A percentile compares a stretch with the other conserved stretches of the same genome.
phyloP scores from a whole-genome alignment of 2,888 invertebrate genomes.

The Eremobia ochroleuca region DNA sequence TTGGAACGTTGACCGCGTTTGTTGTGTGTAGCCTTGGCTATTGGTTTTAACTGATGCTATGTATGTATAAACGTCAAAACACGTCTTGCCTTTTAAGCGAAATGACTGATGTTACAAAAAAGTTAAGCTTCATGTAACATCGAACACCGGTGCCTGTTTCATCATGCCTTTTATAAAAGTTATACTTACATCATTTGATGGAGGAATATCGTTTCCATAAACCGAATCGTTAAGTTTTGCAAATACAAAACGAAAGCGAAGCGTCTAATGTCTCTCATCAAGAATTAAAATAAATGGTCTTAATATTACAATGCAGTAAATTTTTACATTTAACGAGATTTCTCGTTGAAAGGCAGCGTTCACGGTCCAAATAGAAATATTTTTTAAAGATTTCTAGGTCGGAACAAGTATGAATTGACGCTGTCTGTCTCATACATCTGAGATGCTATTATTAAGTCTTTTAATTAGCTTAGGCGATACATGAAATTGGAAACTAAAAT shows the following conservation, averaged over 20 bases:
- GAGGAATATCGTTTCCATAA: constrained; percentile 2
- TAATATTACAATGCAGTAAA: constrained; percentile 31
- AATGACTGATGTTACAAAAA: constrained; percentile 29
- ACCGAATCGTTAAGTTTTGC: constrained; percentile 5
- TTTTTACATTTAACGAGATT: constrained; percentile 47
- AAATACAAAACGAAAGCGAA: constrained; percentile 44
- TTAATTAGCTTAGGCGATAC: constrained; percentile 21
- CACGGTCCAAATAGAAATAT: constrained; percentile 66
- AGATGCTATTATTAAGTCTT: constrained; percentile 25
- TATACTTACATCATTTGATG: background rate
- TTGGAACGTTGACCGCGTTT: constrained; percentile 34
- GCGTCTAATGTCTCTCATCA: constrained; percentile 16
- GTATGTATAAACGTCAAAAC: constrained; percentile 35
- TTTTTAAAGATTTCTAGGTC: constrained; percentile 62
- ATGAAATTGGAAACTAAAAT: background rate
- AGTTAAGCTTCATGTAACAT: constrained; percentile 25
- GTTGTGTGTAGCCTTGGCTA: constrained; percentile 50
- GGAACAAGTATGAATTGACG: constrained; percentile 45
- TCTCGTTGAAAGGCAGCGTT: constrained; percentile 64
- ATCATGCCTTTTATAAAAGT: constrained; percentile 4
- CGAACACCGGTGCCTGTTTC: constrained; percentile 15
- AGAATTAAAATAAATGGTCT: constrained; percentile 49
- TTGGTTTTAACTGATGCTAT: constrained; percentile 46
- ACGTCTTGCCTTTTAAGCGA: constrained; percentile 52
- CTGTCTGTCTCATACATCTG: constrained; percentile 33